Evolutionary conservation across 1,140 invertebrate genomes (phyloP).

Genomic region (Musca domestica): DNA sequence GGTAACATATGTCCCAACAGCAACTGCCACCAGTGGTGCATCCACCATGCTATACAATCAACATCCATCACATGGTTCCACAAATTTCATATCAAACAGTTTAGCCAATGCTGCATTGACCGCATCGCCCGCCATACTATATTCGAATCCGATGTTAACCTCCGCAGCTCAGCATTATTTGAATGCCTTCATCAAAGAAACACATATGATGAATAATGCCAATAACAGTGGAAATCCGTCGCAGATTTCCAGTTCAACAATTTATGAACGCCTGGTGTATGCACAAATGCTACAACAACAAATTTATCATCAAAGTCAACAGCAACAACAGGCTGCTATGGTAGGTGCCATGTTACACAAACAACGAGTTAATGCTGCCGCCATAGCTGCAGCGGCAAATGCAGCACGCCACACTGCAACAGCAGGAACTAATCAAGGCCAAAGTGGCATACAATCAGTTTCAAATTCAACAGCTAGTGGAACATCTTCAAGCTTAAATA

Average conservation of each 20-base stretch:
- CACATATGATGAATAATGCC: conserved; percentile 23
- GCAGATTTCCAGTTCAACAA: conserved; percentile 2
- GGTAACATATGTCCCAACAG: conserved; percentile 18
- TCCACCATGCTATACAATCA: conserved; percentile 19
- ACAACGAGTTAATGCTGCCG: too few species aligned
- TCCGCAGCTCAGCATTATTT: conserved; percentile 27
- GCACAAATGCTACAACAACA: conserved; percentile 30
- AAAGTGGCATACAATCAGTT: too few species aligned
- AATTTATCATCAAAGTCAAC: conserved; percentile 25
- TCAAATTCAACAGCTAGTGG: too few species aligned
- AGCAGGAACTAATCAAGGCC: too few species aligned
- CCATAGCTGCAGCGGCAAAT: too few species aligned
- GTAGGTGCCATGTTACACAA: not conserved
- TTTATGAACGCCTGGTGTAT: conserved; percentile 26
- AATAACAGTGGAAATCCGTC: conserved; percentile 9
- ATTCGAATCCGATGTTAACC: conserved; percentile 26
- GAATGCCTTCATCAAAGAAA: conserved; percentile 27
- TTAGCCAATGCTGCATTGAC: conserved; percentile 26
- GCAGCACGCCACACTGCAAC: too few species aligned
- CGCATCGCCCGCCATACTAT: conserved; percentile 24
- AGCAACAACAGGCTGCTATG: conserved; percentile 20
- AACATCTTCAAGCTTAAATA: too few species aligned
- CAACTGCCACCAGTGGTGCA: not conserved
- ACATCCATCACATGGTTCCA: conserved; percentile 18
- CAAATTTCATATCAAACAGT: conserved; percentile 26